These are phyloP conservation scores for Grus americana DNA, from an alignment of 2,113 vertebrate species.

Conservation along the genomic window DNA sequence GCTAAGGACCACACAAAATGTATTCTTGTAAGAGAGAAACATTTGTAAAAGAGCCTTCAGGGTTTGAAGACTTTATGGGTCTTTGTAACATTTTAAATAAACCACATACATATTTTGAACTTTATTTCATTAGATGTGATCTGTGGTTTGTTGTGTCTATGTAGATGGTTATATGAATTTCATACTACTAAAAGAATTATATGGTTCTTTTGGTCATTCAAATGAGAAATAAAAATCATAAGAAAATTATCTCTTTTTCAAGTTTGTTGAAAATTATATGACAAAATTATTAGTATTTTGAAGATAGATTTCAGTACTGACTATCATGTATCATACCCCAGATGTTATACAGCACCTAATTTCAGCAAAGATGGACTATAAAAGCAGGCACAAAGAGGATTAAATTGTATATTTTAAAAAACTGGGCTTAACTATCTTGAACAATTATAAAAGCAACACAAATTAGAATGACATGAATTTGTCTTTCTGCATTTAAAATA, in stretches of 20 bases:
- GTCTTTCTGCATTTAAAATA: neutral
- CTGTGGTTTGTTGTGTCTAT: neutral
- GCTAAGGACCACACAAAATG: neutral
- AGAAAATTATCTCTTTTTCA: neutral
- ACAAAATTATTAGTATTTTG: neutral
- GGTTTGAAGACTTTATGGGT: neutral
- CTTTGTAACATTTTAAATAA: neutral
- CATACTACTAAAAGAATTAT: neutral
- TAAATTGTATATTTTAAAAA: neutral
- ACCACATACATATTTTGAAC: neutral
- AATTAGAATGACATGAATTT: neutral
- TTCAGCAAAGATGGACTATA: neutral
- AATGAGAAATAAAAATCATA: neutral
- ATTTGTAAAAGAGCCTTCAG: neutral
- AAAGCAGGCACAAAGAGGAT: neutral
- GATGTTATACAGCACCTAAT: neutral
- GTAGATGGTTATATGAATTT: neutral
- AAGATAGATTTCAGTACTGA: neutral
- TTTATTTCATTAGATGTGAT: neutral
- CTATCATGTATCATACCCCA: neutral
- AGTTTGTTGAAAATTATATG: neutral
- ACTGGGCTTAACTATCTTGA: neutral
- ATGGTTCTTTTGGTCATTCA: neutral
- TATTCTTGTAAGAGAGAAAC: neutral
- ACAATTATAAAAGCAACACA: neutral